Conservation (phyloP, 2,888 invertebrate species). For the Metacarcinus magister region DNA sequence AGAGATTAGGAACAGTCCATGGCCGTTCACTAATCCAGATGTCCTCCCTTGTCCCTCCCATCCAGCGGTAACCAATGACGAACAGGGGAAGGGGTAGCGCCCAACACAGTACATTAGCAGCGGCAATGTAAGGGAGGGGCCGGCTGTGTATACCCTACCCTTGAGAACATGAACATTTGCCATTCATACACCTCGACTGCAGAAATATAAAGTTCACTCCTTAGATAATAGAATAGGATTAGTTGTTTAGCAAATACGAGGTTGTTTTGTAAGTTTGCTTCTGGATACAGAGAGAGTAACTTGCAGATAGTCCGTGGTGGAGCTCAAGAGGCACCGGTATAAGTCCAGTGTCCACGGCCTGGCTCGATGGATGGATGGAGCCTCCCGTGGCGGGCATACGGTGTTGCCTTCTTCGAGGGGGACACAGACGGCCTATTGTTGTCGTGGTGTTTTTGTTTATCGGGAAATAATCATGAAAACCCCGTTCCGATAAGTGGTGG, state of each 20-base stretch:
- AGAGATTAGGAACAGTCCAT: slow-evolving; percentile 69
- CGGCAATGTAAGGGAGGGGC: neutral
- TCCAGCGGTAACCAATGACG: neutral
- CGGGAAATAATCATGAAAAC: slow-evolving; percentile 8
- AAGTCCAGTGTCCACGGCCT: neutral
- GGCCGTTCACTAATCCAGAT: slow-evolving; percentile 68
- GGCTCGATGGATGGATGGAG: neutral
- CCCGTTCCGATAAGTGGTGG: neutral
- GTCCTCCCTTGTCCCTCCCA: slow-evolving; percentile 35
- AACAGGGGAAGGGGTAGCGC: slow-evolving; percentile 13
- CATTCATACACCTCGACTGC: too few species aligned
- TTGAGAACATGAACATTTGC: too few species aligned
- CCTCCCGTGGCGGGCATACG: neutral
- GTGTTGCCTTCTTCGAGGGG: neutral
- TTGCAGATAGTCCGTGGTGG: too few species aligned
- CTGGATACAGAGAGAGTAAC: too few species aligned
- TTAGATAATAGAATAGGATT: too few species aligned
- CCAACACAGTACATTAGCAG: neutral
- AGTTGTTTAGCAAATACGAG: too few species aligned
- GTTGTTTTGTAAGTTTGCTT: too few species aligned
- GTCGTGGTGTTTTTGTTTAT: slow-evolving; percentile 22
- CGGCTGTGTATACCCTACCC: neutral
- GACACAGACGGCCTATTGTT: slow-evolving; percentile 19
- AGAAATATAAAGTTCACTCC: too few species aligned
- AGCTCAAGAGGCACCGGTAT: too few species aligned